Percentiles rank a stretch among this genome's conserved stretches.
Conservation (phyloP, 2,113 vertebrate genomes). For the Vulpes vulpes region DNA sequence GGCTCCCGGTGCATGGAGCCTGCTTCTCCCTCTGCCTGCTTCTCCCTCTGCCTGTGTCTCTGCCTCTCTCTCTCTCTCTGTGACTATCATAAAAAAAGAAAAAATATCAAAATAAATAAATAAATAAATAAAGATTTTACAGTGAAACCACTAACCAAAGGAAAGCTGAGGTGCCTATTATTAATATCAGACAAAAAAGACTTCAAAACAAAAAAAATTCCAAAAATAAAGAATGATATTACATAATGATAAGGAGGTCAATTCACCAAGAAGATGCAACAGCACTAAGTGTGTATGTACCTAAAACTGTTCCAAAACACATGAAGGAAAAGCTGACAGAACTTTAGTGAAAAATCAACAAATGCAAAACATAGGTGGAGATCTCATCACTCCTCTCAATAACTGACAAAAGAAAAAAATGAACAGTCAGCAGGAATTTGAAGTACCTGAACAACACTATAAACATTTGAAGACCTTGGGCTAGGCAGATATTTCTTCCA, state of each 20-base stretch:
- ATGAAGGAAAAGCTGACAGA: not conserved
- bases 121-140: not conserved
- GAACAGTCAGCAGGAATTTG: not conserved
- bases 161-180: not conserved
- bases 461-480: too few species aligned
- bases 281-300: rapidly evolving
- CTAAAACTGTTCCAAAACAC: not conserved
- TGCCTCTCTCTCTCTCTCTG: too few species aligned
- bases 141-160: not conserved
- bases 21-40: too few species aligned
- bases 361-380: not conserved
- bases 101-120: too few species aligned
- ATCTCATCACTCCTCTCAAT: not conserved
- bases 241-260: too few species aligned
- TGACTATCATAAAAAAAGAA: too few species aligned
- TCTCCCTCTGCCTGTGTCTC: too few species aligned
- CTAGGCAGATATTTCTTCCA: not conserved
- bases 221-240: too few species aligned
- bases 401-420: not conserved
- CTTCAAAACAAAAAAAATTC: too few species aligned
- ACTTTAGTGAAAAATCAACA: not conserved
- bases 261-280: not conserved
- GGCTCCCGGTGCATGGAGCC: too few species aligned
- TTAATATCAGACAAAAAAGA: not conserved
- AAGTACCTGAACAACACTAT: rapidly evolving